A percentile compares a stretch with the other conserved stretches of the same genome.
phyloP scores from a whole-genome alignment of 2,797 vertebrate species.

The Crocodylus rhombifer region DNA sequence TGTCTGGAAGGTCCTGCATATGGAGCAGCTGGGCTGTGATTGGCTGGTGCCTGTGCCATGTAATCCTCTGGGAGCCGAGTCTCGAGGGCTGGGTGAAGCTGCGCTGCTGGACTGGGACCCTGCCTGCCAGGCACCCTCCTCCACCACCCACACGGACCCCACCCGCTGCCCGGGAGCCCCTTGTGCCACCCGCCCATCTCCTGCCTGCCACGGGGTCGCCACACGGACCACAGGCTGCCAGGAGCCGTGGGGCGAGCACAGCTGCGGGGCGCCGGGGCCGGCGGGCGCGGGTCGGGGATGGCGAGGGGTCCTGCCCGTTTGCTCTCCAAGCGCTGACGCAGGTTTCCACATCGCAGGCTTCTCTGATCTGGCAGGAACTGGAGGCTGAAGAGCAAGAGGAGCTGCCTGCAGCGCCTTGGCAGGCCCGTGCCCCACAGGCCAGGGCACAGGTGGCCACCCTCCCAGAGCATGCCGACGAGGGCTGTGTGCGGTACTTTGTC shows the following conservation, averaged over 20 bases:
- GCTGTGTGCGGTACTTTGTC: constrained; percentile 92
- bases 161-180: neutral
- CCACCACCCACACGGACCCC: neutral
- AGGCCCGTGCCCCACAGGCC: constrained; percentile 71
- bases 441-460: constrained; percentile 34
- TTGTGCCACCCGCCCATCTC: neutral
- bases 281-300: constrained; percentile 67
- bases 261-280: constrained; percentile 64
- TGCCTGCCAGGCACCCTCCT: neutral
- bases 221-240: neutral
- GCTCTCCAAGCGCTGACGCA: constrained; percentile 89
- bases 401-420: constrained; percentile 77
- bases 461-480: constrained; percentile 85
- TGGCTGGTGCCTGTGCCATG: neutral
- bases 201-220: neutral
- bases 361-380: constrained; percentile 99
- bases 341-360: constrained; percentile 99
- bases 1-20: constrained; percentile 33
- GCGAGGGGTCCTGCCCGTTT: constrained; percentile 63
- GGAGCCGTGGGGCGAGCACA: constrained; percentile 33
- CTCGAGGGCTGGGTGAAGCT: neutral
- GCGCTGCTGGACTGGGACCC: neutral
- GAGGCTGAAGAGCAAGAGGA: constrained; percentile 93
- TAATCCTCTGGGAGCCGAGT: neutral
- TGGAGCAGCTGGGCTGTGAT: constrained; percentile 11